These are phyloP conservation scores for Hemithea aestivaria DNA, from an alignment of 2,888 invertebrate species.

Conservation along the genomic window DNA sequence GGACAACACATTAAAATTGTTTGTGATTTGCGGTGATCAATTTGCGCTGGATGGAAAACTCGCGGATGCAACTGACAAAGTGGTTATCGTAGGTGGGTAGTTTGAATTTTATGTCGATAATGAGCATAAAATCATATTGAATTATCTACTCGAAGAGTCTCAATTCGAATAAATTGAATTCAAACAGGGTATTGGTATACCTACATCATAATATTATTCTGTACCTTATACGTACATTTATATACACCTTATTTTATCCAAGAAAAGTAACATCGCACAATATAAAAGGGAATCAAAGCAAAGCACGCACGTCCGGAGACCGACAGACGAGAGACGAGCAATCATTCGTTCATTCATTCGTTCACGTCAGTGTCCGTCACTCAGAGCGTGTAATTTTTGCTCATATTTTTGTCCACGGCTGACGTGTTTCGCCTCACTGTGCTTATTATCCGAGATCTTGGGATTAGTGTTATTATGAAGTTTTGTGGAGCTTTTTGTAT, in stretches of 20 bases:
- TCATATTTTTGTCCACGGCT: conserved; percentile 29
- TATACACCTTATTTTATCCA: background rate
- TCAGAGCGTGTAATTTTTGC: conserved; percentile 37
- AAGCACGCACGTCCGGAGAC: conserved; percentile 24
- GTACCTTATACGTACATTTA: no score
- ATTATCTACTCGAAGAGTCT: no score
- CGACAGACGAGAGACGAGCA: conserved; percentile 51
- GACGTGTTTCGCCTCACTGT: conserved; percentile 8
- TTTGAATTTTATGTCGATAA: background rate
- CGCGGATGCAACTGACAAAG: conserved; percentile 12
- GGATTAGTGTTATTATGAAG: no score
- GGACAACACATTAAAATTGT: conserved; percentile 18
- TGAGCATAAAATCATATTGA: no score
- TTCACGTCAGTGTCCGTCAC: conserved; percentile 34
- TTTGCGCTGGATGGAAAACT: conserved; percentile 4
- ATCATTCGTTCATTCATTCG: conserved; percentile 33
- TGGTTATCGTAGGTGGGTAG: conserved; percentile 17
- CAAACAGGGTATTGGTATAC: no score
- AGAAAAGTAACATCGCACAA: conserved; percentile 7
- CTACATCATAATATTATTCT: no score
- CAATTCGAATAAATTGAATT: no score
- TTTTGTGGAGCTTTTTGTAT: no score
- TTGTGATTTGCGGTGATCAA: conserved; percentile 23
- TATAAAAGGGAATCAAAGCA: conserved; percentile 24
- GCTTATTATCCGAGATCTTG: conserved; percentile 12